Percentiles rank a stretch among this genome's conserved stretches.
phyloP scores from a whole-genome alignment of 2,888 invertebrate genomes.

The Tipula helvola region DNA sequence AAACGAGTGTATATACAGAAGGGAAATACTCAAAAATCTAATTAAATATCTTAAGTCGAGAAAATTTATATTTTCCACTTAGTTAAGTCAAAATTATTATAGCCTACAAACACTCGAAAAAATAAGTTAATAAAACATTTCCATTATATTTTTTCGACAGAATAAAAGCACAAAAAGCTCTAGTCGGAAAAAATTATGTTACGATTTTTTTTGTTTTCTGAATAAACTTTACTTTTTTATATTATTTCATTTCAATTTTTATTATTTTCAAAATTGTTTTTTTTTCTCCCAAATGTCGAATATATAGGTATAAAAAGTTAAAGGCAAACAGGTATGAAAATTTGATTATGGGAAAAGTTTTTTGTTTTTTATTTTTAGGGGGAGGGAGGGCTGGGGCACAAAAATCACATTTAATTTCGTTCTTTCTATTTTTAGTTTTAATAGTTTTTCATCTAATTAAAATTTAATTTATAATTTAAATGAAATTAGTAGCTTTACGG shows the following conservation, averaged over 20 bases:
- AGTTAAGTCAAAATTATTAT: conserved; percentile 4
- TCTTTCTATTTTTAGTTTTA: neutral
- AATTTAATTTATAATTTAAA: neutral
- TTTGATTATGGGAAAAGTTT: neutral
- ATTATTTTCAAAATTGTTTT: neutral
- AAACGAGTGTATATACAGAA: neutral
- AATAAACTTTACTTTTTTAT: neutral
- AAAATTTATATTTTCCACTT: neutral
- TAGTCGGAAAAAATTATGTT: neutral
- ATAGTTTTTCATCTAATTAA: neutral
- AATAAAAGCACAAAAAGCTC: neutral
- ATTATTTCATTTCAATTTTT: neutral
- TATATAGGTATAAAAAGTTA: neutral
- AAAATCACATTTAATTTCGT: neutral
- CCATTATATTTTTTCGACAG: neutral
- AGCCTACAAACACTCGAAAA: neutral
- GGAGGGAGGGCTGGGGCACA: neutral
- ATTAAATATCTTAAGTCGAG: neutral
- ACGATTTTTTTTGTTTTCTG: neutral
- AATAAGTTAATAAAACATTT: conserved; percentile 4
- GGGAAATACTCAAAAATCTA: neutral
- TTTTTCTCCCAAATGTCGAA: neutral
- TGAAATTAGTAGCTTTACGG: neutral
- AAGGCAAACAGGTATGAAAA: neutral
- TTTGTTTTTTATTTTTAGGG: neutral